A percentile compares a stretch with the other conserved stretches of the same genome.
phyloP scores from a whole-genome alignment of 2,113 vertebrate species.

The Equus quagga region DNA sequence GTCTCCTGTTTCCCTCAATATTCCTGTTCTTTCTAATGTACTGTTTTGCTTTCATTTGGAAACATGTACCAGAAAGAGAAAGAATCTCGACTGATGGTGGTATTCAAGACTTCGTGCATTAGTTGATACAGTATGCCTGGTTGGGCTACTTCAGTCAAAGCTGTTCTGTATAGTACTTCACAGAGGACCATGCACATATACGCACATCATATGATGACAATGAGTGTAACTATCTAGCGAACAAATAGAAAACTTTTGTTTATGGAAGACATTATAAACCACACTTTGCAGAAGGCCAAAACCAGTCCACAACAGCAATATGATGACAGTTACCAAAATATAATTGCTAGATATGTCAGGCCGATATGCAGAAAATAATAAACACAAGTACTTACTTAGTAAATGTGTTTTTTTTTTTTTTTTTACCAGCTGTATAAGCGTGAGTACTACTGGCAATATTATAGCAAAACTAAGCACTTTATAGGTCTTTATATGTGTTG shows the following conservation, averaged over 20 bases:
- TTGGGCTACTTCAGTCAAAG: background rate
- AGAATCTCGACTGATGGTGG: background rate
- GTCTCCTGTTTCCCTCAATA: background rate
- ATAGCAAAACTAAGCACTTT: background rate
- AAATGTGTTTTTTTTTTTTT: slow-evolving; percentile 24
- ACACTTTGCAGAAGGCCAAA: background rate
- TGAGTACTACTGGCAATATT: background rate
- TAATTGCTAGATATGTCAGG: background rate
- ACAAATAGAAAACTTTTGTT: background rate
- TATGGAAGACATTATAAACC: background rate
- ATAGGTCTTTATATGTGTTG: background rate
- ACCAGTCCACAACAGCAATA: background rate
- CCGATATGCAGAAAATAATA: background rate
- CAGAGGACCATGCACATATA: background rate
- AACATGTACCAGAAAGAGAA: background rate
- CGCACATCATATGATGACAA: background rate
- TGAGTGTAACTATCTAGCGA: background rate
- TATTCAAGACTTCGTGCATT: background rate
- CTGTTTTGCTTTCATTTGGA: background rate
- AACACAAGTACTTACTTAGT: background rate
- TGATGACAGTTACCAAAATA: background rate
- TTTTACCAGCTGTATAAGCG: background rate
- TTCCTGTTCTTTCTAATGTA: background rate
- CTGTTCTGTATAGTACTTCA: background rate
- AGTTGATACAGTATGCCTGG: background rate